phyloP scores from a whole-genome alignment of 2,113 vertebrate species.

The Pseudorasbora parva region DNA sequence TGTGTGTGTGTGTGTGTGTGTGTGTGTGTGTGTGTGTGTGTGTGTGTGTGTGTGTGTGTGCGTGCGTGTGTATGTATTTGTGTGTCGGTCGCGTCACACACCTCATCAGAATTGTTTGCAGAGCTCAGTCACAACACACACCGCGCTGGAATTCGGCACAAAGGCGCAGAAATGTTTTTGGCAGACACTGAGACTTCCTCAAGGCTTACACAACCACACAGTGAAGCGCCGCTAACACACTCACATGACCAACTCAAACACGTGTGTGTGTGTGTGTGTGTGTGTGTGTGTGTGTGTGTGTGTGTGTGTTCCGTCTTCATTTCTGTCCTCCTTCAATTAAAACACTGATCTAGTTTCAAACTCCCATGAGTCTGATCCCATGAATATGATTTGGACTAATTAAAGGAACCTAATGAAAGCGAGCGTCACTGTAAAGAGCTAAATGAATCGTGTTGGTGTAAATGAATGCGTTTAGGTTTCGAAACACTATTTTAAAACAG shows the following conservation, averaged over 20 bases:
- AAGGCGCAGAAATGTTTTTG: conserved; percentile 21
- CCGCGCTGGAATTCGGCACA: conserved; percentile 48
- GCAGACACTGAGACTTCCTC: not conserved
- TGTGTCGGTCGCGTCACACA: too few relatives aligned
- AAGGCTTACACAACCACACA: not conserved
- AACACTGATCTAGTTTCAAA: conserved; percentile 7
- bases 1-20: too few relatives aligned
- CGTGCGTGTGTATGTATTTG: too few relatives aligned
- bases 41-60: not conserved
- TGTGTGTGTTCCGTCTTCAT: not conserved
- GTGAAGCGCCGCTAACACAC: too few relatives aligned
- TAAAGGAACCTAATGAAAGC: not conserved
- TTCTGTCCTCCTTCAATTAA: not conserved
- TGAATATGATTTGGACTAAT: conserved; percentile 2
- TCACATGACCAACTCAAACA: not conserved
- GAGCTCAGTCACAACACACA: conserved; percentile 47
- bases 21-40: not conserved
- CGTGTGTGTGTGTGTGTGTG: too few relatives aligned
- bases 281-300: too few relatives aligned
- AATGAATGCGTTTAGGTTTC: too few relatives aligned
- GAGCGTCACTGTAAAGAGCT: too few relatives aligned
- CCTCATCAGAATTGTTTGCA: conserved; percentile 39
- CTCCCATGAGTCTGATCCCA: not conserved
- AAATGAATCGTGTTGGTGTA: too few relatives aligned
- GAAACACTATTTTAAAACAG: too few relatives aligned